Percentiles rank a stretch among this genome's conserved stretches.
phyloP scores from a whole-genome alignment of 64 coral and sea anemone genomes.

The Cladopsammia gracilis region DNA sequence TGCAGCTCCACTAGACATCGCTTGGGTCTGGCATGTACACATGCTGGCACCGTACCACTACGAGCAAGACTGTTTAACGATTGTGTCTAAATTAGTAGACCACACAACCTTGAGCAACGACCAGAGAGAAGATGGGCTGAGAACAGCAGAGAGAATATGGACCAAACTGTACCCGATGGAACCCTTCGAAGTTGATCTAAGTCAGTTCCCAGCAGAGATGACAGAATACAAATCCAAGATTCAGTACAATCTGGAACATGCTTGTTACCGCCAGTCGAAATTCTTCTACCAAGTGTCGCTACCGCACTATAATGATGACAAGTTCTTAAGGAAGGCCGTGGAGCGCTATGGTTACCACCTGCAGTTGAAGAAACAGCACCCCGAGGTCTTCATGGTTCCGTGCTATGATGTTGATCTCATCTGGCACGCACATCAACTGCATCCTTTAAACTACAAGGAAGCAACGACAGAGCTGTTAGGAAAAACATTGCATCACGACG shows the following conservation, averaged over 20 bases:
- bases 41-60: conserved; percentile 46
- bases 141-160: conserved; percentile 10
- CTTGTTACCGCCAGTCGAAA: conserved; percentile 18
- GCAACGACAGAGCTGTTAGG: neutral
- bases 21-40: conserved; percentile 69
- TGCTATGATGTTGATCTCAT: conserved; percentile 42
- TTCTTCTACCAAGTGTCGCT: conserved; percentile 65
- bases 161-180: neutral
- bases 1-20: conserved; percentile 52
- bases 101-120: neutral
- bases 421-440: conserved; percentile 19
- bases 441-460: neutral
- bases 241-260: conserved; percentile 49
- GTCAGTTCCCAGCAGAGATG: neutral
- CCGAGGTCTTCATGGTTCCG: conserved; percentile 12
- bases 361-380: neutral
- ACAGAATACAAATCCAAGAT: conserved; percentile 37
- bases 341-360: conserved; percentile 40
- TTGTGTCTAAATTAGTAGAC: conserved; percentile 17
- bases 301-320: conserved; percentile 37
- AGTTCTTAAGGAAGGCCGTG: conserved; percentile 21
- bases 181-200: conserved; percentile 52
- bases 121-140: neutral
- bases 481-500: neutral
- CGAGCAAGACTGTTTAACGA: conserved; percentile 28